These are phyloP conservation scores for Eolophus roseicapilla DNA, from an alignment of 2,113 vertebrate genomes.

Conservation along the genomic window DNA sequence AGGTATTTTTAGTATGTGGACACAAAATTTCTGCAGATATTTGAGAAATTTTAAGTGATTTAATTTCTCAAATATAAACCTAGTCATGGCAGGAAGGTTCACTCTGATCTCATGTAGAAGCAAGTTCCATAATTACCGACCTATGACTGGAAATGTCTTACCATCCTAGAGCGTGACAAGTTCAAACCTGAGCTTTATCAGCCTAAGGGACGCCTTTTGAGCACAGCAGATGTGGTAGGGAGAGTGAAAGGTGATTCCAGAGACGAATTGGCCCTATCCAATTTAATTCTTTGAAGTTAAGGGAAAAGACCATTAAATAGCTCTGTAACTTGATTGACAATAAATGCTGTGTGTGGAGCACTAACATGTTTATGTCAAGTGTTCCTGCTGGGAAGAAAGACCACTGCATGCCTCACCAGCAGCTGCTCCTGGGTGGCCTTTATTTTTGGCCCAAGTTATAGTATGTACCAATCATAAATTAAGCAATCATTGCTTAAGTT, in stretches of 20 bases:
- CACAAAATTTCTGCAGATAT: neutral
- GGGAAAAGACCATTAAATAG: constrained; percentile 36
- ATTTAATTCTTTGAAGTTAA: constrained; percentile 51
- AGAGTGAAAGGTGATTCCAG: constrained; percentile 5
- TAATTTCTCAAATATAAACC: neutral
- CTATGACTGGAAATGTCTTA: neutral
- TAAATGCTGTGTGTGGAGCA: constrained; percentile 9
- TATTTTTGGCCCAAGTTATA: neutral
- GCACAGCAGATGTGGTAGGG: constrained; percentile 17
- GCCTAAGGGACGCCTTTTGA: constrained; percentile 21
- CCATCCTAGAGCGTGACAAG: neutral
- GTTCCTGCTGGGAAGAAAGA: constrained; percentile 34
- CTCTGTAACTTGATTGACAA: constrained; percentile 48
- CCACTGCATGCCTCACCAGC: constrained; percentile 21
- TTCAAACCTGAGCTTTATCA: constrained; percentile 50
- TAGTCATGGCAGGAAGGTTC: neutral
- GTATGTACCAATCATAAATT: neutral
- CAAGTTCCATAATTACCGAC: constrained; percentile 28
- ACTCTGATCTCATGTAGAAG: neutral
- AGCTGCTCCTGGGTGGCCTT: constrained; percentile 34
- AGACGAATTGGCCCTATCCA: neutral
- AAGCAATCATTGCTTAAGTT: neutral
- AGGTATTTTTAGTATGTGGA: neutral
- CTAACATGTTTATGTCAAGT: constrained; percentile 19
- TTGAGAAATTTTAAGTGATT: neutral